These are phyloP conservation scores for Cephus pygmeus DNA, from an alignment of 2,888 invertebrate species.

Conservation along the genomic window DNA sequence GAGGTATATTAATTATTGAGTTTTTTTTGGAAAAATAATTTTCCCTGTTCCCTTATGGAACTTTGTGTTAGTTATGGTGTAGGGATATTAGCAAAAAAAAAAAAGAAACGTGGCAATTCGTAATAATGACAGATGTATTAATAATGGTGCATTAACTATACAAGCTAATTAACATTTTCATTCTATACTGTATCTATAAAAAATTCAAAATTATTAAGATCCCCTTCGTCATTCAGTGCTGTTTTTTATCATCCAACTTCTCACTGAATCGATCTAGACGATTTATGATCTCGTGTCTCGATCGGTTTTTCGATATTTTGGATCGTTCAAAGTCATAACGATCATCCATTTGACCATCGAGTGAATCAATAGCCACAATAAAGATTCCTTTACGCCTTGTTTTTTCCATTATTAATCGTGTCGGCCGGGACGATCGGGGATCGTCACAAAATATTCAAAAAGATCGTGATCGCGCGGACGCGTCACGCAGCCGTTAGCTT, in stretches of 20 bases:
- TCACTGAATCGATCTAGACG: not conserved
- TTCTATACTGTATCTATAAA: not conserved
- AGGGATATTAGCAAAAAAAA: not conserved
- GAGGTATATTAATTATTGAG: not conserved
- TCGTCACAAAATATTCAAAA: not conserved
- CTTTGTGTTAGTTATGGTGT: not conserved
- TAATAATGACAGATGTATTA: not conserved
- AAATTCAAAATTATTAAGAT: not conserved
- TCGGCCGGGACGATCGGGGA: not conserved
- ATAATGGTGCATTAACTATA: not conserved
- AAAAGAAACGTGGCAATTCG: not conserved
- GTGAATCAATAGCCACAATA: not conserved
- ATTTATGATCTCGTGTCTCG: not conserved
- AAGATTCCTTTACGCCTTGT: not conserved
- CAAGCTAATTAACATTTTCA: not conserved
- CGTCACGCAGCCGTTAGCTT: conserved; percentile 1
- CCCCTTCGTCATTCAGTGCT: not conserved
- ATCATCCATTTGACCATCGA: not conserved
- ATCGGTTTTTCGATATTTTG: not conserved
- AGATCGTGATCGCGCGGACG: not conserved
- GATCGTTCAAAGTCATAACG: not conserved
- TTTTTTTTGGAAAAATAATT: not conserved
- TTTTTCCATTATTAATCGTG: not conserved
- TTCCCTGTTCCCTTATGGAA: not conserved
- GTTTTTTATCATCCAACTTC: not conserved